Base-by-base conservation (phyloP, 2,113 vertebrate genomes). In the Carettochelys insculpta region DNA sequence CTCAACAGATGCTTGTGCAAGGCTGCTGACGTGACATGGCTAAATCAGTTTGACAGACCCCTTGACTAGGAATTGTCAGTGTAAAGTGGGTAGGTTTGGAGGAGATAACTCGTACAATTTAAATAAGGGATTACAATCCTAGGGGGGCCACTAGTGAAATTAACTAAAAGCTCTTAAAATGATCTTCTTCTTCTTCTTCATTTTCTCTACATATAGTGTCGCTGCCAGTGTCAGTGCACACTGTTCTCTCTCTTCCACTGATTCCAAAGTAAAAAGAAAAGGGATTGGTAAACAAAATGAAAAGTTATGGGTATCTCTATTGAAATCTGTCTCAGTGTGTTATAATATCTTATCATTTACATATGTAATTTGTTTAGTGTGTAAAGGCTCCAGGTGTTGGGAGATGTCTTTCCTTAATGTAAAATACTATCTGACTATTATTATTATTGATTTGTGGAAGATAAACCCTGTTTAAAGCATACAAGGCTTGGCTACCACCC, bases 391-490 rank as follows among this genome's bases (percentile, higher is more conserved):
- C 89, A 75, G 82, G 83, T 86, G 78, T 8, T 68, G 2, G 73
- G 82, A 85, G 79, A 8, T 53, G 75, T 92, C 92, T 94, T 58
- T 80, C 85, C 68, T 89, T 83, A 51, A 85, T 94, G 77, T 91
- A 38, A 86, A 3, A 54, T 90, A 86, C 71, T 83, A 84, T 54
- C 92, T 1, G 86, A 14, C 68, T 93, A 93, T 85, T 85, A 61
- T 82, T 93, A 12, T 52, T 83, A 3, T 77, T 27, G 4, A 83
- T 91, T 3, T 3, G 53, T 86, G 86, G 58, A 54, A 34, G 54
- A 53, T 73, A 56, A 89, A 52, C 52, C 86, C 50, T 47, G 68
- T 51, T 83, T 83, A 84, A 85, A 92, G 58, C n/a, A 61, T 71
- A 41, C 27, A 53, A 10, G 25, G 11, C 8, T n/a, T 61, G 58